phyloP scores from a whole-genome alignment of 2,888 invertebrate genomes.

The Ctena decussata region DNA sequence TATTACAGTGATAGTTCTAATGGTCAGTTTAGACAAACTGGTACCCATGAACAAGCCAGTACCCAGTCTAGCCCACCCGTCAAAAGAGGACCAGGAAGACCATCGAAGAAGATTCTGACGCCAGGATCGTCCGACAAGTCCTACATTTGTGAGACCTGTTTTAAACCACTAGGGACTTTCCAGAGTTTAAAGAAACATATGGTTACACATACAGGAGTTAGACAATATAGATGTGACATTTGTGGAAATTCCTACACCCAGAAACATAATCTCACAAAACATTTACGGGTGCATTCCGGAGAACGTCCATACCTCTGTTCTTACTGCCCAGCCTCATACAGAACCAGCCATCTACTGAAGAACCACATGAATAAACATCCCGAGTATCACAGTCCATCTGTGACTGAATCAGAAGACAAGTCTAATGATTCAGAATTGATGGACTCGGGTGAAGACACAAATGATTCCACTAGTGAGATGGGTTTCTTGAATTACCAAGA shows the following conservation, averaged over 20 bases:
- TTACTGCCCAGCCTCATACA: slow-evolving; percentile 52
- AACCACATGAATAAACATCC: slow-evolving; percentile 52
- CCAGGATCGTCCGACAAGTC: not conserved
- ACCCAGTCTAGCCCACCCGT: not conserved
- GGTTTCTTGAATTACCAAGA: not conserved
- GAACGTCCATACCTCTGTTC: slow-evolving; percentile 55
- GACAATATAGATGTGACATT: slow-evolving; percentile 54
- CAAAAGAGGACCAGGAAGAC: not conserved
- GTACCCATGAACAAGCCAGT: too few species aligned
- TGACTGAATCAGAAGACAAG: not conserved
- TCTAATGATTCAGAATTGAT: not conserved
- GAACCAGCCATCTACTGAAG: slow-evolving; percentile 56
- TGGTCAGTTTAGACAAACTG: not conserved
- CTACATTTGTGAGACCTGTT: slow-evolving; percentile 46
- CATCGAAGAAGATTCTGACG: not conserved
- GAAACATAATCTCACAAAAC: slow-evolving; percentile 64
- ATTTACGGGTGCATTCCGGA: slow-evolving; percentile 53
- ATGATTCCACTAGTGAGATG: not conserved
- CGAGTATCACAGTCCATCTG: not conserved
- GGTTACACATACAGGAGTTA: slow-evolving; percentile 50
- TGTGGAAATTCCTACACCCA: slow-evolving; percentile 63
- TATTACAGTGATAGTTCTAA: not conserved
- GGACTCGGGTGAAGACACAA: not conserved
- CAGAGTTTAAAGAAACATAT: slow-evolving; percentile 49
- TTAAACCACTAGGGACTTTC: slow-evolving; percentile 45